phyloP scores from a whole-genome alignment of 1,140 invertebrate species.

The Pectinophora gossypiella region DNA sequence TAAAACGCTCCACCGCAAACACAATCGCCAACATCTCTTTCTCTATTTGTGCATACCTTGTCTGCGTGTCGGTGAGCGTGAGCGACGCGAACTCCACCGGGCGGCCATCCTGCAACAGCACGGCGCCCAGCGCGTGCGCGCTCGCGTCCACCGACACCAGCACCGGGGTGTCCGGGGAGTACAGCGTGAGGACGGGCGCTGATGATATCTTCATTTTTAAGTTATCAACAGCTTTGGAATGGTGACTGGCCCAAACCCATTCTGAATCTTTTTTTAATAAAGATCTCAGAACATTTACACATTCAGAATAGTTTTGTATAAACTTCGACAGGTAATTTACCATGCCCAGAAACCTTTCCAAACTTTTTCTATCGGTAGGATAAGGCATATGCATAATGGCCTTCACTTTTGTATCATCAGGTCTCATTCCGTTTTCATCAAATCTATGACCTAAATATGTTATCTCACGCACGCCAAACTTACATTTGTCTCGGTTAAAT shows the following conservation, averaged over 20 bases:
- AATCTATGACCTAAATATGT: slow-evolving; percentile 16
- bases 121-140: slow-evolving; percentile 24
- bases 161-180: too few species aligned
- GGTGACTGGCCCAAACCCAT: slow-evolving; percentile 45
- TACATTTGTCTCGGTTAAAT: slow-evolving; percentile 14
- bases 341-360: slow-evolving; percentile 57
- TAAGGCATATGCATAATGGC: slow-evolving; percentile 18
- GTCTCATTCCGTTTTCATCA: slow-evolving; percentile 10
- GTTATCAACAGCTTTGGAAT: slow-evolving; percentile 35
- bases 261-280: slow-evolving; percentile 41
- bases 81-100: slow-evolving; percentile 28
- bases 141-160: slow-evolving; percentile 19
- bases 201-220: slow-evolving; percentile 40
- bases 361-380: slow-evolving; percentile 39
- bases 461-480: slow-evolving; percentile 5
- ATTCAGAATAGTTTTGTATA: slow-evolving; percentile 50
- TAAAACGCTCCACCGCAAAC: slow-evolving; percentile 34
- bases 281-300: slow-evolving; percentile 21
- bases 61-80: slow-evolving; percentile 38
- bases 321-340: slow-evolving; percentile 52
- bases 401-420: slow-evolving; percentile 8
- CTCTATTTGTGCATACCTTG: slow-evolving; percentile 45
- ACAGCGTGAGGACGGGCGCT: too few species aligned
- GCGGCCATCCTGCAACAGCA: slow-evolving; percentile 20
- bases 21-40: slow-evolving; percentile 48